Evolutionary conservation across 2,113 vertebrate species (phyloP).

Genomic region (Hystrix cristata): DNA sequence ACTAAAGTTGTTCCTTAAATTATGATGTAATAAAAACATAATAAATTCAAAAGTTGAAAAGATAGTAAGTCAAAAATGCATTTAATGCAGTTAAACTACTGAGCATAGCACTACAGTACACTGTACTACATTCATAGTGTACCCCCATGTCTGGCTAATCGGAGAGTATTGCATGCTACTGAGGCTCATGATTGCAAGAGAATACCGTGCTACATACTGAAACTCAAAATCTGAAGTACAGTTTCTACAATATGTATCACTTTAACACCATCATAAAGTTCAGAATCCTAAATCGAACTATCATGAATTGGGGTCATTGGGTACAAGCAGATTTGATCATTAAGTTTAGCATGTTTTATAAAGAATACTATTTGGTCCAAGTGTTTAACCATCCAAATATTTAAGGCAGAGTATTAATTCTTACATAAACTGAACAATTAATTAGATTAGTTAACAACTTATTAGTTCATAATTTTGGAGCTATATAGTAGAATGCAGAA

Average conservation of each 20-base stretch:
- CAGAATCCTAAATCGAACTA: background rate
- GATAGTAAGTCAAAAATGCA: background rate
- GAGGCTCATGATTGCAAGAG: background rate
- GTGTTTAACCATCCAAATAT: background rate
- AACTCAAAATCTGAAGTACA: background rate
- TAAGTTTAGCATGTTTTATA: background rate
- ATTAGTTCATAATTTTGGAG: background rate
- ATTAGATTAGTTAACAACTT: background rate
- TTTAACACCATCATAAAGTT: background rate
- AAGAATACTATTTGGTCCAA: background rate
- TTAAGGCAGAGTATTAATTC: background rate
- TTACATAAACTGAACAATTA: background rate
- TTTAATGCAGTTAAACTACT: background rate
- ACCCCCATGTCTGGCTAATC: background rate
- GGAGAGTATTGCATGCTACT: too few species aligned
- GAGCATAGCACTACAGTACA: background rate
- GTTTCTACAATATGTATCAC: background rate
- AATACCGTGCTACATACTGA: background rate
- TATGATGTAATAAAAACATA: background rate
- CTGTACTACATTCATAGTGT: too few species aligned
- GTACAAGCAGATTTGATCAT: background rate
- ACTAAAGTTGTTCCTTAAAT: background rate
- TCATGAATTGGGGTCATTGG: background rate
- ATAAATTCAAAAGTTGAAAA: background rate
- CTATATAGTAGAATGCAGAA: background rate